phyloP scores from a whole-genome alignment of 2,888 invertebrate species.

The Endotricha flammealis region DNA sequence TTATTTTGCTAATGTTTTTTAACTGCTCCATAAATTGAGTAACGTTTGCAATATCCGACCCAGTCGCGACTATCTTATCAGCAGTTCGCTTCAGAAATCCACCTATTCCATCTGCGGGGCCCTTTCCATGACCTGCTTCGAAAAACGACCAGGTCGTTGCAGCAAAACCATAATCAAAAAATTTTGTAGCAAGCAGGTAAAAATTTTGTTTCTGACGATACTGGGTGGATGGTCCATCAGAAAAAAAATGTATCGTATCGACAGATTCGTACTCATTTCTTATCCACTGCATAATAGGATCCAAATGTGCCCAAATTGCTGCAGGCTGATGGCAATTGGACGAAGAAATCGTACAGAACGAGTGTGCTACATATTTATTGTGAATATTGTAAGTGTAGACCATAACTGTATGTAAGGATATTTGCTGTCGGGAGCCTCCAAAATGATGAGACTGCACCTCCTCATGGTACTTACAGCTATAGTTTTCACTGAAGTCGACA shows the following conservation, averaged over 20 bases:
- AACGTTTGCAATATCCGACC: slow-evolving; percentile 11
- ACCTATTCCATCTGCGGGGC: slow-evolving; percentile 20
- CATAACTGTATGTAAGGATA: slow-evolving; percentile 42
- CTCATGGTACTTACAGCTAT: slow-evolving; percentile 18
- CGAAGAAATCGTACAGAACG: slow-evolving; percentile 34
- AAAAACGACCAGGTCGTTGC: slow-evolving; percentile 12
- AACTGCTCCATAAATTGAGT: slow-evolving; percentile 4
- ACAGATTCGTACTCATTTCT: slow-evolving; percentile 8
- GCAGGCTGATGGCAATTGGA: slow-evolving; percentile 35
- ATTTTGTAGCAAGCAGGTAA: slow-evolving; percentile 25
- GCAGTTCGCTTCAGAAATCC: slow-evolving; percentile 24
- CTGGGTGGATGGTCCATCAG: slow-evolving; percentile 34
- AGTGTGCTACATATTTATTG: slow-evolving; percentile 12
- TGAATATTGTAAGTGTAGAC: slow-evolving; percentile 23
- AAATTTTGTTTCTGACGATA: slow-evolving; percentile 33
- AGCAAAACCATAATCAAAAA: slow-evolving; percentile 17
- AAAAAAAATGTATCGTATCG: slow-evolving; percentile 32
- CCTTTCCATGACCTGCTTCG: slow-evolving; percentile 21
- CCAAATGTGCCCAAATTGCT: slow-evolving; percentile 45
- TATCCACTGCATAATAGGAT: slow-evolving; percentile 24
- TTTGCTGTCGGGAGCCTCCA: slow-evolving; percentile 33
- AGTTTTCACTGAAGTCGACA: slow-evolving; percentile 40
- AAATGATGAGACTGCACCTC: slow-evolving; percentile 42
- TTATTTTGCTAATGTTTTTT: slow-evolving; percentile 10
- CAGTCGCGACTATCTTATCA: slow-evolving; percentile 21